Conservation (phyloP, 2,797 vertebrate species). For the Hozukius guyotensis region DNA sequence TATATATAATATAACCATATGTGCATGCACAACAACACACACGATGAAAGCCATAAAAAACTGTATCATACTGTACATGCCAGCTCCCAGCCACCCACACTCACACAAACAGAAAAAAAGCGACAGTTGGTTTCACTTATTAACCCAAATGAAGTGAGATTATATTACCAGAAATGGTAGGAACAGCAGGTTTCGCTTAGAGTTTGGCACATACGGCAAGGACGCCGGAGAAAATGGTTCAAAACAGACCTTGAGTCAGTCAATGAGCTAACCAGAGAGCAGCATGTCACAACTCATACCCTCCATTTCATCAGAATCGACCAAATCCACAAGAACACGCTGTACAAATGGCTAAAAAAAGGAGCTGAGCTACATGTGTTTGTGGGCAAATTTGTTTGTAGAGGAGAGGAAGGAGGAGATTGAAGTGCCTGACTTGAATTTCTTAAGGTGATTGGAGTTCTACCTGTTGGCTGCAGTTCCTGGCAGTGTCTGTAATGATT, state of each 20-base stretch:
- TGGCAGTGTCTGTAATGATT: conserved; percentile 9
- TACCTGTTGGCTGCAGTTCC: conserved; percentile 15
- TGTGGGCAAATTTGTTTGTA: conserved; percentile 5
- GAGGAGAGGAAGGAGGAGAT: not conserved
- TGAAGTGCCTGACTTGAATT: not conserved
- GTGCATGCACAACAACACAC: not conserved
- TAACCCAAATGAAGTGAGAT: conserved; percentile 77
- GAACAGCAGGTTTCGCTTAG: conserved; percentile 79
- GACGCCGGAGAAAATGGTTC: conserved; percentile 43
- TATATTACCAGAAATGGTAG: conserved; percentile 77
- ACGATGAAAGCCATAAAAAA: not conserved
- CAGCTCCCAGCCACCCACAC: conserved; percentile 29
- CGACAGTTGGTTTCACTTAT: conserved; percentile 78
- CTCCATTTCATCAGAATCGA: conserved; percentile 43
- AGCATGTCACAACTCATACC: conserved; percentile 55
- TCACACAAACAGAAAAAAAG: conserved; percentile 34
- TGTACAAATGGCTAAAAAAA: not conserved
- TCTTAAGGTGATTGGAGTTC: not conserved
- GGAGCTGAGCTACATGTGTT: not conserved
- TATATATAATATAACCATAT: not conserved
- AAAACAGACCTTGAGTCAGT: conserved; percentile 68
- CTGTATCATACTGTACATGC: conserved; percentile 14
- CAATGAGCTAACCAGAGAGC: conserved; percentile 67
- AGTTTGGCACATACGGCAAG: conserved; percentile 61
- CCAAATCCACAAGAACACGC: conserved; percentile 9